Evolutionary conservation across 2,888 invertebrate genomes (phyloP).

Genomic region (Timandra comae): DNA sequence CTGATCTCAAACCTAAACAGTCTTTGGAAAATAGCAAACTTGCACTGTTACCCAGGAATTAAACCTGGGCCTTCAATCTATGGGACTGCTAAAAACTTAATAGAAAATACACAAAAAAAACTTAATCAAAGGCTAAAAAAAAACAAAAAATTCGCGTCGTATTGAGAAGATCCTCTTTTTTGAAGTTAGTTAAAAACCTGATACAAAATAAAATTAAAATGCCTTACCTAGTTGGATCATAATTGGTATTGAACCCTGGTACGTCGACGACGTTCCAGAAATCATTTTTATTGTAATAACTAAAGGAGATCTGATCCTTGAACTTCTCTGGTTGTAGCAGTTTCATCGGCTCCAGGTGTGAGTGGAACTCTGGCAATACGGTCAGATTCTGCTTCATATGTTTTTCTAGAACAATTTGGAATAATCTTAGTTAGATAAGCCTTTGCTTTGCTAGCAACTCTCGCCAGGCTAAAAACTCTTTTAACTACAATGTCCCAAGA

Average conservation of each 20-base stretch:
- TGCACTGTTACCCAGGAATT: no score
- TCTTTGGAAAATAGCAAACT: no score
- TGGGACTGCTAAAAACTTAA: no score
- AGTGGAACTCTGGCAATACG: constrained; percentile 93
- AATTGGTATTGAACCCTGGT: constrained; percentile 86
- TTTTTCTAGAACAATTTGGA: constrained; percentile 79
- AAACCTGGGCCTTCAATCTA: no score
- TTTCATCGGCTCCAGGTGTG: constrained; percentile 95
- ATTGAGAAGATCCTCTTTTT: no score
- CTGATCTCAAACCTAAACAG: no score
- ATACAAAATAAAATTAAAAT: no score
- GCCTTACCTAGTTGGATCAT: constrained; percentile 88
- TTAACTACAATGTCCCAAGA: background rate
- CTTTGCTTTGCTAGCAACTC: no score
- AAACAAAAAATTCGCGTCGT: no score
- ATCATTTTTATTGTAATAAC: constrained; percentile 87
- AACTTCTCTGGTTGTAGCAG: constrained; percentile 87
- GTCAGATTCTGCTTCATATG: constrained; percentile 90
- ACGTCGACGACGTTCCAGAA: constrained; percentile 92
- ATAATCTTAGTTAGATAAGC: background rate
- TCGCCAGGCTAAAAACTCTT: background rate
- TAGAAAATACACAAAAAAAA: no score
- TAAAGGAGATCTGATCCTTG: constrained; percentile 91
- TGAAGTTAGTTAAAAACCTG: no score
- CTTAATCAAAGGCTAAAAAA: no score